Evolutionary conservation across 1,140 invertebrate species (phyloP).

Genomic region (Diorhabda elongata): DNA sequence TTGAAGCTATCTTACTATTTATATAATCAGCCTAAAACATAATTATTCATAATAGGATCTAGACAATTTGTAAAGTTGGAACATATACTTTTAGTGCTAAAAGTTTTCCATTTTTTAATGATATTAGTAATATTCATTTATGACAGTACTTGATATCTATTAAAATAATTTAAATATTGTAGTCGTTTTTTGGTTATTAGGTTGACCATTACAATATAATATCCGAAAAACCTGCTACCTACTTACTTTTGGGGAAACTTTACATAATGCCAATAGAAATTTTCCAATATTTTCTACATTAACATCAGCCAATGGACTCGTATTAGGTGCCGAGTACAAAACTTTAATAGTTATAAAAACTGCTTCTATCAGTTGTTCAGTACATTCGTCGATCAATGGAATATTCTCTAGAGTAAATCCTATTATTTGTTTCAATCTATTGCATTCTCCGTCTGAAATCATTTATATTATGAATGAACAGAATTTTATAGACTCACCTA

Average conservation of each 20-base stretch:
- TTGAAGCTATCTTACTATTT: conserved; percentile 22
- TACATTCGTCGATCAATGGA: conserved; percentile 14
- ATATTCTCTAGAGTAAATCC: conserved; percentile 24
- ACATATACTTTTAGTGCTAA: too few species aligned
- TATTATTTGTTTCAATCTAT: conserved; percentile 29
- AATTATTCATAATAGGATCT: neutral
- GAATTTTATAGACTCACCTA: too few species aligned
- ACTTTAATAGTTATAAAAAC: conserved; percentile 24
- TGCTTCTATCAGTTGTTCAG: conserved; percentile 25
- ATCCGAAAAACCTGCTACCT: neutral
- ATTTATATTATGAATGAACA: too few species aligned
- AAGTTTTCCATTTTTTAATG: too few species aligned
- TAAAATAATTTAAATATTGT: too few species aligned
- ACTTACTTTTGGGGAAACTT: conserved; percentile 25
- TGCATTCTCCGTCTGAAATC: conserved; percentile 22
- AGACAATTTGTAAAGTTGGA: neutral
- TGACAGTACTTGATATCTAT: too few species aligned
- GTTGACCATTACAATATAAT: too few species aligned
- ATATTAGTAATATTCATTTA: too few species aligned
- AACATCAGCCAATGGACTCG: conserved; percentile 25
- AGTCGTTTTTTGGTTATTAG: too few species aligned
- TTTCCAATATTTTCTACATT: conserved; percentile 28
- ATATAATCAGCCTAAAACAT: conserved; percentile 24
- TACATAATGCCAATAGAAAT: conserved; percentile 32
- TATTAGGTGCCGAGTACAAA: conserved; percentile 25